Base-by-base conservation (phyloP, 1,140 invertebrate genomes). In the Ceratina calcarata region DNA sequence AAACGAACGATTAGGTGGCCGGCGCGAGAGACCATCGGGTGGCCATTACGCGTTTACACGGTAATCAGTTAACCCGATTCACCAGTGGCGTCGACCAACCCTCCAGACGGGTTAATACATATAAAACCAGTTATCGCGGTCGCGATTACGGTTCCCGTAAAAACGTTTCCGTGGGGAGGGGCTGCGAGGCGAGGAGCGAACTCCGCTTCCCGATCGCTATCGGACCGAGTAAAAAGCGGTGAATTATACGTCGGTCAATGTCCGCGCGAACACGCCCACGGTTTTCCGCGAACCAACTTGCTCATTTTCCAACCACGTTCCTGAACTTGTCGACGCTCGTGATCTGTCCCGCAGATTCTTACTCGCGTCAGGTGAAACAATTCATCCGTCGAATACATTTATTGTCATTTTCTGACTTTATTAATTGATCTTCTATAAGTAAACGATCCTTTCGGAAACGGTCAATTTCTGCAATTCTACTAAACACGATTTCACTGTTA, bases 31-130 rank as follows among this genome's bases (percentile, higher is more conserved):
- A 53, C 22, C 16, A 45, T 53, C 22, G 24, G 53, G 49, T 68
- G 8, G 66, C 49, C 49, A 53, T 68, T 68, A 68, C 45, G 22
- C 20, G 49, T 68, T 68, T 68, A 68, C 66, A 68, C 66, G 66
- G 49, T 68, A 68, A 68, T 68, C 20, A 49, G 49, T 68, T 68
- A 53, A 24, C 22, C 22, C 10, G 37, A 27, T 68, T 68, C 53
- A 18, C 66, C 3, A 68, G 49, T 24, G 37, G 37, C 22, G 65
- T 67, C 65, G 65, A n/a, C 22, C 49, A 53, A 12, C 37, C 66
- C 22, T 58, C 20, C 16, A 16, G 13, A 0, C 53, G 53, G n/a
- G 24, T 58, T 58, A 69, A 45, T 45, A 45, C 37, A 69, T 55
- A 27, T 12, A 57, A 57, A 32, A 58, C 27, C 15, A 32, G 53